Evolutionary conservation across 2,888 invertebrate genomes (phyloP), one percentile per base, ranked within the genome.

Genomic region (Apamea epomidion): DNA sequence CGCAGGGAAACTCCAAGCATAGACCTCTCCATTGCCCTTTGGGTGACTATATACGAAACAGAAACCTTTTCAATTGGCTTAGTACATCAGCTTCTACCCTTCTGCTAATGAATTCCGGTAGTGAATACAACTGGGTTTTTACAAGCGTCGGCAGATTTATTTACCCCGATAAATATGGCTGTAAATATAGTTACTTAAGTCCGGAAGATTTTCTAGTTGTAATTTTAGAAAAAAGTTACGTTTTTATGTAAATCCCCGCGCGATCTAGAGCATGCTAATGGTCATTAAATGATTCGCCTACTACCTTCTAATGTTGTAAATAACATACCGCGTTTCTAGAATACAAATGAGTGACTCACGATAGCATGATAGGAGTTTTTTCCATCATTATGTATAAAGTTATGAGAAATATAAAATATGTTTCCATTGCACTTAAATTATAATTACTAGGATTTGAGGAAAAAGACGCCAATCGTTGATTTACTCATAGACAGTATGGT

Each of bases 321-420:
- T 74, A 60, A 68, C 48, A 67, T 48, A 42, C 8, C 48, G 37
- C 18, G 32, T 73, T 32, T 21, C 60, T 18, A 37, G 74, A 48
- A 81, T 88, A 81, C 54, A 37, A 76, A 74, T 76, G 42, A 67
- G 42, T 81, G 75, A 78, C 58, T 88, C 82, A 81, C 42, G 1
- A 29, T 42, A 42, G 18, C 77, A 78, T 62, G 1, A 21, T 48
- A 48, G 21, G 21, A 64, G 54, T 37, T 70, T 67, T 87, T 81
- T 60, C 71, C 80, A 71, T 21, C 25, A 16, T 25, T 58, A 5
- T 21, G 5, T 25, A 68, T 32, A 29, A 37, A 58, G 6, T 21
- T 67, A 37, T n/a, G 60, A 54, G 45, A 67, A 80, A 51, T 12
- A 82, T 48, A 14, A 45, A 54, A 71, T 71, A 72, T 12, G 1